Percentiles rank a stretch among this genome's conserved stretches.
phyloP scores from a whole-genome alignment of 2,888 invertebrate species.

The Crossocerus cetratus region DNA sequence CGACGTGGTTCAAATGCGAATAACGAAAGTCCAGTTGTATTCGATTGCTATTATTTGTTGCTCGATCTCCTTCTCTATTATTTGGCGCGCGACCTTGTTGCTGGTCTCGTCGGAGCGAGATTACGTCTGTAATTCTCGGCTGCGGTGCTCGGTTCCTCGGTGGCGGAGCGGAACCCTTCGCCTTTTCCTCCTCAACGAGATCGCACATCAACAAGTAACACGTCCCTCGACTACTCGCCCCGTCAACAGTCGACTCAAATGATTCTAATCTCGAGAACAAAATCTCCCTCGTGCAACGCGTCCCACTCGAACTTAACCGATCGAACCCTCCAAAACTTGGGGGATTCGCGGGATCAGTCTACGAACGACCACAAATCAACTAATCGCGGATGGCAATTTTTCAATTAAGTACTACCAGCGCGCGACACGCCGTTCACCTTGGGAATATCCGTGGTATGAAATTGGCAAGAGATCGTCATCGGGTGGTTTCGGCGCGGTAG shows the following conservation, averaged over 20 bases:
- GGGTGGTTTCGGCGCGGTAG: too few relatives aligned
- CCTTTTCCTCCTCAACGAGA: constrained; percentile 46
- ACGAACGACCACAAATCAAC: too few relatives aligned
- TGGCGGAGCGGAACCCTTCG: constrained; percentile 16
- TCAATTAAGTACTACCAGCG: too few relatives aligned
- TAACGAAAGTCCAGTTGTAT: too few relatives aligned
- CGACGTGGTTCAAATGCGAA: too few relatives aligned
- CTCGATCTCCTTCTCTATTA: not conserved
- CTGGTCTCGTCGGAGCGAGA: constrained; percentile 2
- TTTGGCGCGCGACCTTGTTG: not conserved
- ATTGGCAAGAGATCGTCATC: too few relatives aligned
- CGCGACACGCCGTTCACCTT: not conserved
- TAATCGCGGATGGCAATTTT: too few relatives aligned
- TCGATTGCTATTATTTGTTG: not conserved
- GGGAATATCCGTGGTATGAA: not conserved
- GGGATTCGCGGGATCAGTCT: too few relatives aligned
- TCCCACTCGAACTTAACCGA: too few relatives aligned
- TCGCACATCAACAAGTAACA: constrained; percentile 63
- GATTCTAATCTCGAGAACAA: not conserved
- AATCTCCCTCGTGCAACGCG: too few relatives aligned
- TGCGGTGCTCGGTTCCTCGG: not conserved
- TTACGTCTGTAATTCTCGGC: not conserved
- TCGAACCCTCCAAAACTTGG: too few relatives aligned
- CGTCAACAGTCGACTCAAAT: constrained; percentile 4
- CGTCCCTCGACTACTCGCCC: constrained; percentile 34